Evolutionary conservation across 1,140 invertebrate genomes (phyloP), one percentile per base, ranked within the genome.

Genomic region (Nylanderia fulva): DNA sequence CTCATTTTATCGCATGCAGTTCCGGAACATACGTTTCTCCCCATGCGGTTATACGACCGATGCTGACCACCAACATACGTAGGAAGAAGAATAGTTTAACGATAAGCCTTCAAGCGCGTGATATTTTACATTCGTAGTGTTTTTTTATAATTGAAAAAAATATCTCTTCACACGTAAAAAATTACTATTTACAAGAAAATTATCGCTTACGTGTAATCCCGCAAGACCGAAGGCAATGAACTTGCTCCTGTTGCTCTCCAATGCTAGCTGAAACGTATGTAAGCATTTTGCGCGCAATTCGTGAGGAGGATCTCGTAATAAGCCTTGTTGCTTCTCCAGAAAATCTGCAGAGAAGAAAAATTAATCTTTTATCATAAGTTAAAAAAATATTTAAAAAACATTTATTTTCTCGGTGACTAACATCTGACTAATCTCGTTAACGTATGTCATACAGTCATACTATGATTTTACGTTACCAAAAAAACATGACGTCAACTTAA

Each of bases 231-330:
- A 96, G 33, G 96, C 95, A 61, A 98, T 96, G 80, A 99, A 96
- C 94, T 98, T 98, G 90, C 97, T 97, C 87, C 97, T 96, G 94
- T 97, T 98, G 61, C 97, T 98, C 94, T 99, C 98, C 71, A 99
- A 93, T n/a, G 98, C 97, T 89, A 98, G 94, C 94, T 98, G 98
- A 89, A 99, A 95, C 9, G 97, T 97, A 85, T 96, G 95, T 89
- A 99, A 96, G 94, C 98, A 98, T 90, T 97, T 97, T 76, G 97
- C 96, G 91, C 98, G 96, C 79, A 98, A 91, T 94, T 98, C 97
- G 95, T 98, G 96, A 39, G 98, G 97, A 21, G 98, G 97, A 93
- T 97, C 97, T 86, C 97, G 96, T 63, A 97, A 94, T 84, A 97
- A 95, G 86, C 96, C 96, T 92, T 97, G 97, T 95, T 98, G 97